Base-by-base conservation (phyloP, 2,888 invertebrate species). In the Mechanitis mazaeus region DNA sequence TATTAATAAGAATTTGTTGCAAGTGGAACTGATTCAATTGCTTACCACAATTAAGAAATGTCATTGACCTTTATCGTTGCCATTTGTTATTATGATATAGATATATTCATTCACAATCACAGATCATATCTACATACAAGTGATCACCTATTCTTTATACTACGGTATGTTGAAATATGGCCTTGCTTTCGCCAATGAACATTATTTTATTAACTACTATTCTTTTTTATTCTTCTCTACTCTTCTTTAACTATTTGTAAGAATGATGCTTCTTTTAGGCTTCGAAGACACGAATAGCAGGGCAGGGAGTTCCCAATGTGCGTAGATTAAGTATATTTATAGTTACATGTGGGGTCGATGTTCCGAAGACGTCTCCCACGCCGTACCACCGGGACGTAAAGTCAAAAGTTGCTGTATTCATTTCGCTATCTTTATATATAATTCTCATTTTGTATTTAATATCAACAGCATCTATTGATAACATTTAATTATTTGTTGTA, bases 11-110 rank as follows among this genome's bases (percentile, higher is more conserved):
- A 86, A 87, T 88, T 88, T 77, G 78, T 78, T 87, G 85, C 86
- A 88, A 89, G 88, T 88, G 89, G 87, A 87, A 87, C 88, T 79
- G 87, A 89, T 88, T 89, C 87, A 86, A 87, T 88, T 87, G 86
- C 80, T 35, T 87, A 87, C 87, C 85, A 81, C 80, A 79, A 81
- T 85, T 75, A 80, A 76, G 71, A 79, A 75, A 74, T 77, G 85
- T 83, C 88, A 87, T 80, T 87, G 87, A 87, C 83, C 88, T 85
- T 84, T 81, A 79, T 76, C 76, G 79, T 83, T 84, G 83, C 75
- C 78, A 78, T 78, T 79, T 77, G 77, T 79, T 76, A 74, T 74
- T 61, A 61, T 63, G 55, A 59, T 38, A 46, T 55, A 59, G 47
- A 59, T 54, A 45, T 46, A 57, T 38, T 38, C 35, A 47, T 56